Conservation (phyloP, 2,113 vertebrate genomes). For the Lota lota region DNA sequence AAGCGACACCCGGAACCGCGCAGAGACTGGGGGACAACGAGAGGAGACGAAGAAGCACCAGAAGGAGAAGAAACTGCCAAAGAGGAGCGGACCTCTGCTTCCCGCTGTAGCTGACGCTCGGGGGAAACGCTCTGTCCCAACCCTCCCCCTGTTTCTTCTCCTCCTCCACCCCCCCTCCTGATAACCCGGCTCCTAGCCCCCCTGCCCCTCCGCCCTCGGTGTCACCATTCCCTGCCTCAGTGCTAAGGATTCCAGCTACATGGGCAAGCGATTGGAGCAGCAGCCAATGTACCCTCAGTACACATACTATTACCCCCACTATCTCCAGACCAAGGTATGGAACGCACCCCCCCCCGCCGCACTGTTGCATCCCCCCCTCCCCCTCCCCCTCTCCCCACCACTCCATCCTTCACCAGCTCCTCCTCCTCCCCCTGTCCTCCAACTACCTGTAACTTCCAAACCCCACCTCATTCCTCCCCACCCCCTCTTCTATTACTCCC, state of each 20-base stretch:
- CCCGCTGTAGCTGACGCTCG: constrained; percentile 34
- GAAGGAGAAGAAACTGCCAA: constrained; percentile 33
- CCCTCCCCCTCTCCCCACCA: constrained; percentile 34
- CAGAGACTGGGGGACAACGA: constrained; percentile 21
- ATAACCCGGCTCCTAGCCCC: background rate
- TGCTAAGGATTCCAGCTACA: constrained; percentile 97
- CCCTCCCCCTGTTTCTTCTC: constrained; percentile 20
- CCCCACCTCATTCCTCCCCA: background rate
- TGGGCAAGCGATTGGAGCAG: constrained; percentile 99
- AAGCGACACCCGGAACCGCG: constrained; percentile 1
- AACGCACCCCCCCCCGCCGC: constrained; percentile 9
- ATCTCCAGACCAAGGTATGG: constrained; percentile 97
- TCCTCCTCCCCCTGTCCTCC: too few species aligned
- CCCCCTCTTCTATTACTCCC: background rate
- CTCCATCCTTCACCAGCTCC: constrained; percentile 17
- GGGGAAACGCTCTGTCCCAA: constrained; percentile 14
- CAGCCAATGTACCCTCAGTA: constrained; percentile 99
- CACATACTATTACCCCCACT: constrained; percentile 98
- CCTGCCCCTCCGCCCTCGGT: background rate
- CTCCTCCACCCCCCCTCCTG: constrained; percentile 23
- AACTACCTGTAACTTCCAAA: background rate
- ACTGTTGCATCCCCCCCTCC: constrained; percentile 32
- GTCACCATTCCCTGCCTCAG: constrained; percentile 82
- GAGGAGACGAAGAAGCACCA: constrained; percentile 35
- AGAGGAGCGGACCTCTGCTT: constrained; percentile 37